Percentiles rank a stretch among this genome's conserved stretches.
These are phyloP conservation scores for Odocoileus hemionus DNA, from an alignment of 2,113 vertebrate species.

Conservation along the genomic window DNA sequence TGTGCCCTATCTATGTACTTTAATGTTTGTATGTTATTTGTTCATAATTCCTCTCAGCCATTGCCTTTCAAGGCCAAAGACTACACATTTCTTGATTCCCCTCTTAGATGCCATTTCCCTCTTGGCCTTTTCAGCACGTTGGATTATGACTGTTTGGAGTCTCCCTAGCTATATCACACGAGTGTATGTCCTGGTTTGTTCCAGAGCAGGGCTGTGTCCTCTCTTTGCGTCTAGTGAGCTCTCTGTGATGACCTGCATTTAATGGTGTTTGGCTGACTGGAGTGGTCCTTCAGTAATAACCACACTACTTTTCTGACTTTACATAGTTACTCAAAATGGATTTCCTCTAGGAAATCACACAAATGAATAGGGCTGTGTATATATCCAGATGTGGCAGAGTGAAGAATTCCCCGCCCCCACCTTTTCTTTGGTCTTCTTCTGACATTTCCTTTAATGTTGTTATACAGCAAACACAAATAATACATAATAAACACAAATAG, in stretches of 20 bases:
- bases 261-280: neutral
- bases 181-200: neutral
- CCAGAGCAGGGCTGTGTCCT: neutral
- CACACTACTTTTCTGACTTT: neutral
- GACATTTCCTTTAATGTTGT: slow-evolving; percentile 21
- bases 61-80: neutral
- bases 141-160: neutral
- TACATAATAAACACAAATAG: neutral
- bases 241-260: neutral
- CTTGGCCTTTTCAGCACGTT: neutral
- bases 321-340: neutral
- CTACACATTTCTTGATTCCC: neutral
- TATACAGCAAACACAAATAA: neutral
- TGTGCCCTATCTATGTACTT: neutral
- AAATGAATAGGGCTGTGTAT: neutral
- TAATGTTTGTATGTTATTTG: neutral
- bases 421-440: neutral
- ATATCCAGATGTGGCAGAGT: neutral
- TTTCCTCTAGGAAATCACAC: neutral
- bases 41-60: neutral
- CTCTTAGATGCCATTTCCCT: neutral
- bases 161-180: neutral
- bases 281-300: neutral
- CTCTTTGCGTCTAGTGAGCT: neutral
- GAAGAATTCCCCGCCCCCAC: neutral